These are phyloP conservation scores for Cataglyphis altisquamis DNA, from an alignment of 2,888 invertebrate genomes.

Conservation along the genomic window DNA sequence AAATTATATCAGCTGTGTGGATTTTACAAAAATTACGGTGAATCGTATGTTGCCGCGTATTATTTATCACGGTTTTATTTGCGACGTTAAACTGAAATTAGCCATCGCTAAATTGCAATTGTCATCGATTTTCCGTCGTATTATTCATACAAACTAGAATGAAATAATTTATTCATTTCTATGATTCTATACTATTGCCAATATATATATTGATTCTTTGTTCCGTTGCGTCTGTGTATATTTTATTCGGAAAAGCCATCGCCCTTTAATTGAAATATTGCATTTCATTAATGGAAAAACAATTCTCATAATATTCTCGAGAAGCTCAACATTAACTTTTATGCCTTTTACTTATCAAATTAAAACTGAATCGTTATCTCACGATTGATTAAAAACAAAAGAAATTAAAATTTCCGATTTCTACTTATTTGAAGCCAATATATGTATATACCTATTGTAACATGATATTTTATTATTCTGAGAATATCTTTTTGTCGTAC, in stretches of 20 bases:
- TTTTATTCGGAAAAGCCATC: neutral
- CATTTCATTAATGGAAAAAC: neutral
- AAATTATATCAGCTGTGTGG: slow-evolving; percentile 44
- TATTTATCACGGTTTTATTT: neutral
- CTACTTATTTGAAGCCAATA: slow-evolving; percentile 59
- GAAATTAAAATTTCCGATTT: slow-evolving; percentile 17
- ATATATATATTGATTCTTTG: neutral
- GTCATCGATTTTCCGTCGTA: neutral
- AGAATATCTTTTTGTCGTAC: slow-evolving; percentile 62
- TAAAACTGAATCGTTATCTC: neutral
- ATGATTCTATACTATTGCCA: neutral
- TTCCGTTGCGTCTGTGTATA: neutral
- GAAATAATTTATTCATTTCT: slow-evolving; percentile 1
- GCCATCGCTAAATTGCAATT: neutral
- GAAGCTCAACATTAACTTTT: neutral
- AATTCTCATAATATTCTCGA: neutral
- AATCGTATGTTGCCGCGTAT: neutral
- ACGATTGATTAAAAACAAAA: neutral
- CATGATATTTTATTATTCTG: slow-evolving; percentile 65
- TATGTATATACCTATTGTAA: slow-evolving; percentile 43
- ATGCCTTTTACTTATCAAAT: neutral
- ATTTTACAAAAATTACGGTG: slow-evolving; percentile 27
- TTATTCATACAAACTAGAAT: neutral
- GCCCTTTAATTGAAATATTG: neutral
- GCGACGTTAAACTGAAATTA: neutral